phyloP scores from a whole-genome alignment of 1,140 invertebrate genomes.

The Macrostomum lignano region DNA sequence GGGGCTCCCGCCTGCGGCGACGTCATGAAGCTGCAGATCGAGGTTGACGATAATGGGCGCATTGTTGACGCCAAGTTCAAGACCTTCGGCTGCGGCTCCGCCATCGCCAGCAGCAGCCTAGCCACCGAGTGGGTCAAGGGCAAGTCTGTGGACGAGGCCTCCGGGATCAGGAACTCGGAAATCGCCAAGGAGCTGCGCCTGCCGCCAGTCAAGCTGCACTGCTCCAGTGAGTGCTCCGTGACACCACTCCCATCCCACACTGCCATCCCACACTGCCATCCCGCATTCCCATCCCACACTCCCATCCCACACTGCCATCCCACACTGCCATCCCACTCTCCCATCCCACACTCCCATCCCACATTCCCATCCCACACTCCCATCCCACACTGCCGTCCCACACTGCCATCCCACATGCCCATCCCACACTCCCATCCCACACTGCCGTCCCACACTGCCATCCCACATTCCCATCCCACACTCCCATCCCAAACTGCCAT shows the following conservation, averaged over 20 bases:
- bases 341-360: no score
- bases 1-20: constrained; percentile 96
- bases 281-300: no score
- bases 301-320: no score
- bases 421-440: no score
- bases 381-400: no score
- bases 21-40: constrained; percentile 84
- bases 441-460: no score
- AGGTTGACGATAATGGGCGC: constrained; percentile 62
- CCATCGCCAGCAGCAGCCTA: constrained; percentile 86
- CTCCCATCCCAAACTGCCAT: no score
- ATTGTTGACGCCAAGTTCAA: constrained; percentile 98
- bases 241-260: not conserved
- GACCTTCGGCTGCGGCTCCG: constrained; percentile 95
- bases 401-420: no score
- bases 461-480: no score
- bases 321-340: no score
- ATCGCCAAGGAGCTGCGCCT: constrained; percentile 88
- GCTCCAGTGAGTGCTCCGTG: constrained; percentile 48
- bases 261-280: no score
- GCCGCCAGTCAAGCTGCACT: constrained; percentile 93
- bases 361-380: no score
- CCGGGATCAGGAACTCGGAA: constrained; percentile 71
- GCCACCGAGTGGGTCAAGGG: constrained; percentile 99
- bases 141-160: constrained; percentile 73